Evolutionary conservation across 1,140 invertebrate genomes (phyloP), one percentile per base, ranked within the genome.

Genomic region (Magallana gigas): DNA sequence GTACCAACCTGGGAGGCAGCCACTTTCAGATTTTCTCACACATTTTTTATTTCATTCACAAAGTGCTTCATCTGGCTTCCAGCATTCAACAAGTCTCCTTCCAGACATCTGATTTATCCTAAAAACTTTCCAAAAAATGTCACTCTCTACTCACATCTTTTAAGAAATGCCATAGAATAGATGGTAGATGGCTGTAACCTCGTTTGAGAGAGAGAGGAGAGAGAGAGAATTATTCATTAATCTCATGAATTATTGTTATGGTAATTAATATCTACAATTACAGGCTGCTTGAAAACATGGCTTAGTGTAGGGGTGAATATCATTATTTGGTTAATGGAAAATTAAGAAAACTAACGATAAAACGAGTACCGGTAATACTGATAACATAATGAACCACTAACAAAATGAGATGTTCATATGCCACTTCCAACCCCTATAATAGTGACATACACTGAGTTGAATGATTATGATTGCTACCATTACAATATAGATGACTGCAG

Each of bases 11-110:
- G 68, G 68, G 68, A 76, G 68, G 68, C 18, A 29, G 36, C 68
- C 18, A 29, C 68, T 76, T 29, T 76, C 68, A 76, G 68, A 36
- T 76, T 76, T 76, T 76, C 68, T 76, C 68, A 76, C 68, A 76
- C 68, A 76, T 76, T 76, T 76, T 76, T 76, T 76, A 76, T 76
- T 76, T 76, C 68, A 76, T 76, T 76, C 68, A 76, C 68, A 76
- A 76, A 76, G 68, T 36, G 68, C 68, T 29, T 76, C 68, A 76
- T 76, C 68, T 76, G 68, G 68, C 36, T 76, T 76, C 23, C 9
- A 23, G 29, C 23, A 76, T 76, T 76, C 7, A 29, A 29, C 68
- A 76, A 29, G 68, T 36, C 23, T 23, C 12, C 18, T 12, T 76
- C 14, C 23, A 76, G 8, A 76, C 36, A 29, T 76, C 23, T 76